These are phyloP conservation scores for Zeugodacus cucurbitae DNA, from an alignment of 1,140 invertebrate species.

Conservation along the genomic window DNA sequence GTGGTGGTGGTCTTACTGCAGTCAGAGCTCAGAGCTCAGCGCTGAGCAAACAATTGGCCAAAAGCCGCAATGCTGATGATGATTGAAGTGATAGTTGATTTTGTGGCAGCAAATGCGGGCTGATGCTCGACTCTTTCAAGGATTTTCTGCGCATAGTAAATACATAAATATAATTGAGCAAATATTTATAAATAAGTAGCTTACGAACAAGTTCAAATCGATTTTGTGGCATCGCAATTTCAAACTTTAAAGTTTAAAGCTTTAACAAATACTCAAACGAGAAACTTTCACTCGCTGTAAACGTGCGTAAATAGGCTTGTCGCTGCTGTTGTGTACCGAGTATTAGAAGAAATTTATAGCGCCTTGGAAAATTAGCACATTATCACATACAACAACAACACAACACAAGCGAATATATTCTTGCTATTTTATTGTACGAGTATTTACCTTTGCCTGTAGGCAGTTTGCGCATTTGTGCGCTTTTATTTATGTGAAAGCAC, in stretches of 20 bases:
- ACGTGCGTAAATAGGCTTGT: neutral
- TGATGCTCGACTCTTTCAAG: neutral
- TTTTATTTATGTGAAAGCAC: conserved; percentile 12
- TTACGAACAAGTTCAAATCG: neutral
- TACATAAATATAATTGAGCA: neutral
- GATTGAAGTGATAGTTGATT: conserved; percentile 16
- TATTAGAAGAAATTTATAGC: neutral
- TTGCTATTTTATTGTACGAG: neutral
- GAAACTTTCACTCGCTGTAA: neutral
- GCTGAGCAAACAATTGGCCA: conserved; percentile 5
- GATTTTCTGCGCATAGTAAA: neutral
- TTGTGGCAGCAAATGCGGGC: conserved; percentile 15
- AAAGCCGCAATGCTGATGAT: neutral
- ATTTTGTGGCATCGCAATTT: neutral
- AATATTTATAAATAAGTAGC: conserved; percentile 12
- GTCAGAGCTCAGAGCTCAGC: neutral
- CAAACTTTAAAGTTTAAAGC: neutral
- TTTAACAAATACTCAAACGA: neutral
- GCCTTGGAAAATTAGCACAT: neutral
- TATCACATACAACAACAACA: neutral
- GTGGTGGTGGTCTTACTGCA: conserved; percentile 3
- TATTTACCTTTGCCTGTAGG: neutral
- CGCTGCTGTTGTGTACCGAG: neutral
- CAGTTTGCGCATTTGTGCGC: neutral
- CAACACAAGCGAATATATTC: neutral